phyloP scores from a whole-genome alignment of 2,113 vertebrate genomes.

The Lophius piscatorius region DNA sequence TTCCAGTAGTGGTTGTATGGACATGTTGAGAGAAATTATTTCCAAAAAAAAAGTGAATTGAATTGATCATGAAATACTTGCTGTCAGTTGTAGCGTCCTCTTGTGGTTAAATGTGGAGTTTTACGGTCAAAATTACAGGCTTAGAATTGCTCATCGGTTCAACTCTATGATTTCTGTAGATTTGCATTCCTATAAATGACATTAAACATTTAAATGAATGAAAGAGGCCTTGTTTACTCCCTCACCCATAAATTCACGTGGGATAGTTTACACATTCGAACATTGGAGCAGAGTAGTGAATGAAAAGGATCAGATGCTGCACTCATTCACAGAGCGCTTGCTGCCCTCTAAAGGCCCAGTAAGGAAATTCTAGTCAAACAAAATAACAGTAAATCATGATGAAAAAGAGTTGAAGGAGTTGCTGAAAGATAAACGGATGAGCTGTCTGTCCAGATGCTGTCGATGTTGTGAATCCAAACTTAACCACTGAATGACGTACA shows the following conservation, averaged over 20 bases:
- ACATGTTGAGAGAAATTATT: not conserved
- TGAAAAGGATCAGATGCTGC: not conserved
- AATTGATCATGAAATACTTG: conserved; percentile 1
- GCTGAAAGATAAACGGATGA: not conserved
- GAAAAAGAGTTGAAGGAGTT: not conserved
- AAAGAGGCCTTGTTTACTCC: conserved; percentile 21
- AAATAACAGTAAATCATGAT: not conserved
- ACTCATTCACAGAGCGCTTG: conserved; percentile 15
- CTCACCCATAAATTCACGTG: not conserved
- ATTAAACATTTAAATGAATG: not conserved
- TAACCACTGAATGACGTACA: no score
- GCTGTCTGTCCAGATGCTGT: not conserved
- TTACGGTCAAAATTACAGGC: not conserved
- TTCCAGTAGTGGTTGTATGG: not conserved
- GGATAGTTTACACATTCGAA: not conserved
- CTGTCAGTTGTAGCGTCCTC: conserved; percentile 18
- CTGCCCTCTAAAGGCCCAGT: conserved; percentile 39
- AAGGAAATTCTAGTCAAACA: not conserved
- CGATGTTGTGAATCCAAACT: not conserved
- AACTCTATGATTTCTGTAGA: not conserved
- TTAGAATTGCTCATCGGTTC: not conserved
- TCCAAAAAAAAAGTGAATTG: not conserved
- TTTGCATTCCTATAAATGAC: not conserved
- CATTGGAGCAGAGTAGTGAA: no score
- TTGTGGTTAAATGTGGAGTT: not conserved